Evolutionary conservation across 2,797 vertebrate species (phyloP).

Genomic region (Lepilemur septentrionalis): DNA sequence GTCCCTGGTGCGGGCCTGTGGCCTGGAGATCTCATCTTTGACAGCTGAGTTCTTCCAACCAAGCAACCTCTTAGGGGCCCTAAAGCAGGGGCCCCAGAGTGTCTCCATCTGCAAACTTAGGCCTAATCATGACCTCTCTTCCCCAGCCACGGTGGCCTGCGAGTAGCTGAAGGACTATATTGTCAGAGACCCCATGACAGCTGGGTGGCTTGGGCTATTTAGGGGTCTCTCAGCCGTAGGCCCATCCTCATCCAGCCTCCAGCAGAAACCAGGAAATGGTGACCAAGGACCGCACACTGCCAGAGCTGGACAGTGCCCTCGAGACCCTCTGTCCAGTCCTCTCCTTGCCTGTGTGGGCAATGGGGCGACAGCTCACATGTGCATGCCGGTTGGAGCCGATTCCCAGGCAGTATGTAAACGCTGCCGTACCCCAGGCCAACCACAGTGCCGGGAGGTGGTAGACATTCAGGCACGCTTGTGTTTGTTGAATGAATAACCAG

Average conservation of each 20-base stretch:
- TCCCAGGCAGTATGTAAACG: rapidly evolving
- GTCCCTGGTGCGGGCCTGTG: background rate
- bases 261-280: background rate
- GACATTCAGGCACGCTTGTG: background rate
- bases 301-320: background rate
- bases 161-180: rapidly evolving
- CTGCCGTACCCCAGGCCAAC: background rate
- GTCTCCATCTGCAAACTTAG: background rate
- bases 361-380: background rate
- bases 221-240: background rate
- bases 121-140: too few species aligned
- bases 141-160: background rate
- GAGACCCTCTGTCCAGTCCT: background rate
- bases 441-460: rapidly evolving
- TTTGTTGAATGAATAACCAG: background rate
- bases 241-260: background rate
- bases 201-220: background rate
- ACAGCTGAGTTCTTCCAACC: background rate
- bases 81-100: background rate
- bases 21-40: background rate
- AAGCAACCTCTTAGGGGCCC: too few species aligned
- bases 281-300: background rate
- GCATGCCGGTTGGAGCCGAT: rapidly evolving
- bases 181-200: too few species aligned
- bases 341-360: rapidly evolving